Evolutionary conservation across 2,888 invertebrate species (phyloP), one percentile per base, ranked within the genome.

Genomic region (Agrenia bidenticulata): DNA sequence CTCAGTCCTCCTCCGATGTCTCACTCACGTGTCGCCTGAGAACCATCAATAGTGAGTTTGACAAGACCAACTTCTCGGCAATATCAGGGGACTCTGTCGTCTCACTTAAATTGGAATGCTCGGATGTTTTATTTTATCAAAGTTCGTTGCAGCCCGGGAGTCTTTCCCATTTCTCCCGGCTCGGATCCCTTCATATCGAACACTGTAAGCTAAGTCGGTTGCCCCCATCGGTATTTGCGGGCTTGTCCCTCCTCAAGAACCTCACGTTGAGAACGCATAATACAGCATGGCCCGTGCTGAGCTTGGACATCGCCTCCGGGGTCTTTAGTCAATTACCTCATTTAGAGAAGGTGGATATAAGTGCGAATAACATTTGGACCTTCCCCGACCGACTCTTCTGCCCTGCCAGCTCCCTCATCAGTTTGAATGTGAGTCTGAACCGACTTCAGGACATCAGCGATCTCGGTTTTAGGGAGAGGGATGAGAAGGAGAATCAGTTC

Each of bases 321-420:
- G 92, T 92, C 80, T 83, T 86, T 66, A 86, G 87, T 66, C 87
- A 89, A 65, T 73, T 76, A 13, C 85, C 87, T 69, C 89, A 91
- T 79, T 83, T 93, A 77, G 92, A 92, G 81, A 85, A 89, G 76
- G 84, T 93, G 72, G 93, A 94, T 79, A 83, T 94, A 73, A 92
- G 91, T 78, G 88, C 87, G 78, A 92, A 93, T 80, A 92, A 92
- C 80, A 90, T 93, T 79, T 92, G 91, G 90, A 89, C 90, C 61
- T 86, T 93, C 79, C 92, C 92, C 24, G 90, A 90, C 77, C 88
- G 88, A 78, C 84, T 92, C 71, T 93, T 93, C 81, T 93, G 93
- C 78, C 87, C 90, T 2, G 81, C 92, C 76, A 88, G 87, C 42
- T 91, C 89, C 78, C 83, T 93, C 77, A 87, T 89, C 67, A 85